Conservation (phyloP, 2,113 vertebrate species). For the Aix galericulata region DNA sequence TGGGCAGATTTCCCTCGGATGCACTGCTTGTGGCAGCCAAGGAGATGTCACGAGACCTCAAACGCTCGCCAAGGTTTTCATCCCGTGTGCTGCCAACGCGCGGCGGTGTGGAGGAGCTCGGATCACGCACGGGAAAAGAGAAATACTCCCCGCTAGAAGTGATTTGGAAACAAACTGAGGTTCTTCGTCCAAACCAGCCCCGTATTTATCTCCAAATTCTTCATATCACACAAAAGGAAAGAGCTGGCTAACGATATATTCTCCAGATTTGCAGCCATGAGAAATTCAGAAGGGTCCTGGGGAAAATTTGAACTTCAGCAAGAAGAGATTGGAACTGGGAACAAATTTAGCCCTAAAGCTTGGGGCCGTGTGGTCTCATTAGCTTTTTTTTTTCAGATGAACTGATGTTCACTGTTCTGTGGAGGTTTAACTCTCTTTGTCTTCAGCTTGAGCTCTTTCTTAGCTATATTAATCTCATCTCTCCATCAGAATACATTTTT, state of each 20-base stretch:
- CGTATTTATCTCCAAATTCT: not conserved
- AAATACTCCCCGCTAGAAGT: not conserved
- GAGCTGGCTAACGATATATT: not conserved
- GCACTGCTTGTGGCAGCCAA: rapidly evolving
- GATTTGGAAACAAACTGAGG: not conserved
- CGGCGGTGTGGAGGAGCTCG: not conserved
- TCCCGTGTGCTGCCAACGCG: not conserved
- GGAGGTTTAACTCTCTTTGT: not conserved
- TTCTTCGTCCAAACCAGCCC: not conserved
- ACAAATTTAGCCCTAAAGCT: not conserved
- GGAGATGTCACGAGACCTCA: not conserved
- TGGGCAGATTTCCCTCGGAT: not conserved
- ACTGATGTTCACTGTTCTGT: not conserved
- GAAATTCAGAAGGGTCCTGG: not conserved
- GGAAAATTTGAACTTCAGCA: not conserved
- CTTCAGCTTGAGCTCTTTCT: not conserved
- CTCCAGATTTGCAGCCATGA: not conserved
- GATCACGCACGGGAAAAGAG: not conserved
- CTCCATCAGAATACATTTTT: not conserved
- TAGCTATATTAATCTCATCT: not conserved
- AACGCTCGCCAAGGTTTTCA: not conserved
- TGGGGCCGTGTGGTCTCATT: rapidly evolving
- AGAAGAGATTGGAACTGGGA: not conserved
- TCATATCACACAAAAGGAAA: rapidly evolving
- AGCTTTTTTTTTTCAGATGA: not conserved